Base-by-base conservation (phyloP, 1,140 invertebrate species). In the Stegodyphus dumicola region DNA sequence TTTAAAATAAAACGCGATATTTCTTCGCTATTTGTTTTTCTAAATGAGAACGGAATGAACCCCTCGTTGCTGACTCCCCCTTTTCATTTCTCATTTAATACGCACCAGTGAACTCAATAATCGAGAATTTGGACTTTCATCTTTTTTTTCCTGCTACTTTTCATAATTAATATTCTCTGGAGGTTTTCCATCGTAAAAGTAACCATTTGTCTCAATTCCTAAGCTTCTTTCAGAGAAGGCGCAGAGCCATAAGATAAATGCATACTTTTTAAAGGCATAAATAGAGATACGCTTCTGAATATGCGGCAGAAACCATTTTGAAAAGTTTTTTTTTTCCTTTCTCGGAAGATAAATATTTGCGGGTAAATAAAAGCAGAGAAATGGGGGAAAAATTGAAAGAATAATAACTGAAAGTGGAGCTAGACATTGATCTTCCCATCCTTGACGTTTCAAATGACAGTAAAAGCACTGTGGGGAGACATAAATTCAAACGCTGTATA, bases 91-190 rank as follows among this genome's bases (percentile, higher is more conserved):
- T 33, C 33, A 33, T 33, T 33, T 33, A 1, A 33, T 33, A n/a
- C 67, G n/a, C 67, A 17, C 67, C 10, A 70, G n/a, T 70, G 15
- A n/a, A 18, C 33, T 70, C 67, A 70, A 70, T 70, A 70, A 70
- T 70, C 67, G 67, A 70, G 33, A 70, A 70, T 10, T n/a, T 11
- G 60, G 10, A 11, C 60, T 10, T 64, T 64, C 60, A 64, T 48
- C 33, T 48, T 48, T n/a, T 70, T 70, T 70, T 48, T 70, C 10
- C 67, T 17, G n/a, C 11, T 70, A 15, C n/a, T 15, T 70, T 70
- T 70, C 33, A n/a, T 70, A 70, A 33, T 33, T 33, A 33, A 33
- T 33, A 33, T 33, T 33, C 33, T 33, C 33, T 33, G 33, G 33
- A 33, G 33, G 33, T 33, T 33, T 33, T 33, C 33, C 33, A 33